Conservation (phyloP, 2,888 invertebrate species). For the Choristoneura rosaceana region DNA sequence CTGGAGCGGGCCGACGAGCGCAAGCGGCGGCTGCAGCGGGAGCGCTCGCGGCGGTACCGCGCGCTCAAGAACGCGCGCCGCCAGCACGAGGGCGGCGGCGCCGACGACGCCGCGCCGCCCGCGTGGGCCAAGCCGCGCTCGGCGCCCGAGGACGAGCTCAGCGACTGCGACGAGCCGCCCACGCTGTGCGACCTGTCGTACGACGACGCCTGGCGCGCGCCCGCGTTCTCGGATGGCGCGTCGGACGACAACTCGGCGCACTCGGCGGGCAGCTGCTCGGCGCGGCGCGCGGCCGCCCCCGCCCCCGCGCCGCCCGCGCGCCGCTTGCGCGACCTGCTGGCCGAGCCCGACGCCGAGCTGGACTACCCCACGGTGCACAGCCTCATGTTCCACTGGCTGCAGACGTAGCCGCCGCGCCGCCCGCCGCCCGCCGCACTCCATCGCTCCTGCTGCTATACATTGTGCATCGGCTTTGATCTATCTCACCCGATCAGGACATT, state of each 20-base stretch:
- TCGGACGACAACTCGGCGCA: slow-evolving; percentile 80
- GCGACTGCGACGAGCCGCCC: slow-evolving; percentile 78
- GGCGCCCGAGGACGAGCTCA: slow-evolving; percentile 69
- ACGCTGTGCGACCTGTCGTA: slow-evolving; percentile 75
- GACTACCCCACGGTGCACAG: slow-evolving; percentile 82
- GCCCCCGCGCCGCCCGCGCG: slow-evolving; percentile 59
- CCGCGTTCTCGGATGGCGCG: slow-evolving; percentile 69
- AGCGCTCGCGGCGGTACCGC: slow-evolving; percentile 76
- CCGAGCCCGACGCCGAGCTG: slow-evolving; percentile 76
- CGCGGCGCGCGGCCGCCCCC: slow-evolving; percentile 51
- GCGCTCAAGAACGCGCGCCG: slow-evolving; percentile 78
- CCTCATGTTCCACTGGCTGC: slow-evolving; percentile 83
- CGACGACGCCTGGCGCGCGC: slow-evolving; percentile 74
- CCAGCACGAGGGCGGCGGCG: slow-evolving; percentile 71
- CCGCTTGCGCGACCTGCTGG: slow-evolving; percentile 73
- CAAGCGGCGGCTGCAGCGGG: slow-evolving; percentile 76
- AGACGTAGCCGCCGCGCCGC: slow-evolving; percentile 69
- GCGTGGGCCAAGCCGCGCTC: slow-evolving; percentile 59
- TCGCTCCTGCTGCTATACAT: slow-evolving; percentile 1
- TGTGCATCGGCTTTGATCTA: not conserved
- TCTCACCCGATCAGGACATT: not conserved
- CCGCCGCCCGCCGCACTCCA: slow-evolving; percentile 47
- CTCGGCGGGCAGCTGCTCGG: slow-evolving; percentile 66
- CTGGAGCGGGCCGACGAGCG: slow-evolving; percentile 78
- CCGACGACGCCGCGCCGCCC: slow-evolving; percentile 58